Base-by-base conservation (phyloP, 2,113 vertebrate species). In the Meriones unguiculatus region DNA sequence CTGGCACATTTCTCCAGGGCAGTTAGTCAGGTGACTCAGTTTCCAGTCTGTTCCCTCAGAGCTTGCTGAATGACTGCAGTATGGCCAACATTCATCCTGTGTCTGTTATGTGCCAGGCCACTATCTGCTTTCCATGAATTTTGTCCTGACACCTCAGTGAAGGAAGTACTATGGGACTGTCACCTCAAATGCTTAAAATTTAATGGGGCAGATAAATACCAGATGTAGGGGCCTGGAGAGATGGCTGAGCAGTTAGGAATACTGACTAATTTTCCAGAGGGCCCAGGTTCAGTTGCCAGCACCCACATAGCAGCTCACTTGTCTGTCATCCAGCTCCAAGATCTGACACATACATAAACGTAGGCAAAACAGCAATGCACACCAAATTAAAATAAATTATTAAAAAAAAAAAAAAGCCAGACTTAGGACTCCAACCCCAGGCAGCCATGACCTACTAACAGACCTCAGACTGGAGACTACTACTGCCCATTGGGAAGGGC, bases 71-170 rank as follows among this genome's bases (percentile, higher is more conserved):
- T 62, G 41, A 28, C n/a, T 64, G 13, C 24, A 22, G 24, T 25
- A 62, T 24, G 59, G 2, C 38, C 54, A 50, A 78, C 80, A 82
- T 54, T 87, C 78, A 72, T 54, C 73, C 65, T 50, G 65, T 72
- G 62, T 91, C 76, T 77, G 38, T 38, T 89, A 2, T 62, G 80
- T 91, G 73, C 82, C 81, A 92, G 52, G 52, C 59, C 67, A 72
- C 81, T 88, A 76, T 90, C 84, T 62, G 41, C 87, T 92, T 54
- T 18, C 15, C 14, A 7, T 9, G 4, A 85, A 8, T 90, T 50
- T 91, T 52, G 93, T 91, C 89, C 62, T 28, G 81, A 88, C 50
- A 80, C 11, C 14, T 80, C 59, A 92, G 4, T 76, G 72, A 95
- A 76, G 41, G 38, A 59, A 32, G 52, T 57, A 22, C 54, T 59